These are phyloP conservation scores for Coremacera marginata DNA, from an alignment of 2,888 invertebrate genomes.

Conservation along the genomic window DNA sequence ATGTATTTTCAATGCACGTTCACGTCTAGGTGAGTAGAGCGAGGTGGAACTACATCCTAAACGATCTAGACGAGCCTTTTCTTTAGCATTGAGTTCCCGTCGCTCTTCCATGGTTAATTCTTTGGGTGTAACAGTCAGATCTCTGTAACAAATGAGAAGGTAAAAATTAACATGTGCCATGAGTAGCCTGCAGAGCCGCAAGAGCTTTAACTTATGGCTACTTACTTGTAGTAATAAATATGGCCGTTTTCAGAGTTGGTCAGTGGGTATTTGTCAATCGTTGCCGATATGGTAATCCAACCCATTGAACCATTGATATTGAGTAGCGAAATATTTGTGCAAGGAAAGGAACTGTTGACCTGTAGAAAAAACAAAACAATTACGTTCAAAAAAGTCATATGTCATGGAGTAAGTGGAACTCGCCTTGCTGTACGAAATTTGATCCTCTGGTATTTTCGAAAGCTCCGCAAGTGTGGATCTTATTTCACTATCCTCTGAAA, in stretches of 20 bases:
- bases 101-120: constrained; percentile 74
- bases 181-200: too few species aligned
- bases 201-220: not conserved
- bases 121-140: constrained; percentile 73
- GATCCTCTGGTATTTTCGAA: constrained; percentile 74
- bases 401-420: not conserved
- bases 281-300: constrained; percentile 73
- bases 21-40: constrained; percentile 75
- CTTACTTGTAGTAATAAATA: constrained; percentile 78
- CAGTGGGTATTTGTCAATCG: constrained; percentile 73
- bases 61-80: constrained; percentile 72
- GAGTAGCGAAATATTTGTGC: constrained; percentile 74
- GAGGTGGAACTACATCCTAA: constrained; percentile 66
- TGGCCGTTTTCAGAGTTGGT: constrained; percentile 74
- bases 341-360: constrained; percentile 72
- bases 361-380: constrained; percentile 36
- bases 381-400: too few species aligned
- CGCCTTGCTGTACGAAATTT: constrained; percentile 75
- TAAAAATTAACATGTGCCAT: not conserved
- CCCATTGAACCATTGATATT: constrained; percentile 74
- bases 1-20: constrained; percentile 81
- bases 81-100: constrained; percentile 74
- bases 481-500: constrained; percentile 70
- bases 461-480: constrained; percentile 70
- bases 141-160: constrained; percentile 68